Evolutionary conservation across 2,113 vertebrate genomes (phyloP).

Genomic region (Neopipo cinnamomea): DNA sequence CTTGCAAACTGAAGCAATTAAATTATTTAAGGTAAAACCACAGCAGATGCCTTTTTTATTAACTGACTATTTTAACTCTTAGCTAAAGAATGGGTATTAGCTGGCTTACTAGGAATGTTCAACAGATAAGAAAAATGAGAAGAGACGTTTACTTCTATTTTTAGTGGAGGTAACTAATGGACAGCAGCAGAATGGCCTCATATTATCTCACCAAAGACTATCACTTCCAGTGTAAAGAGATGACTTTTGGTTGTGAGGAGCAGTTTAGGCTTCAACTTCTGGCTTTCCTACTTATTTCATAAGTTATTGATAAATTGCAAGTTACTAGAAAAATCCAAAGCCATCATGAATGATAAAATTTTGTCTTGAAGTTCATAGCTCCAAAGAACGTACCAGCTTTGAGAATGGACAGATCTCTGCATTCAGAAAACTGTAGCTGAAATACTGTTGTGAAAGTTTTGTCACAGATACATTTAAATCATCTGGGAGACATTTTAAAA

Average conservation of each 20-base stretch:
- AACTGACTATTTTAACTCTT: background rate
- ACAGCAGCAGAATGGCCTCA: background rate
- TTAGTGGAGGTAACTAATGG: background rate
- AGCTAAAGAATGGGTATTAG: background rate
- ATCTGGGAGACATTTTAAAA: background rate
- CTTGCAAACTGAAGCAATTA: slow-evolving; percentile 94
- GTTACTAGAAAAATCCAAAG: background rate
- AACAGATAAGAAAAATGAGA: background rate
- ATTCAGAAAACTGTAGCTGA: background rate
- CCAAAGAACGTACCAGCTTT: background rate
- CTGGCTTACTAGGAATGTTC: background rate
- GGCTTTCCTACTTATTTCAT: background rate
- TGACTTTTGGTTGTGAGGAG: background rate
- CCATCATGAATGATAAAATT: background rate
- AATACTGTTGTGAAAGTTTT: background rate
- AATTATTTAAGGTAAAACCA: slow-evolving; percentile 91
- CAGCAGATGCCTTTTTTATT: background rate
- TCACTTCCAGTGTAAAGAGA: background rate
- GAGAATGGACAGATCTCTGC: background rate
- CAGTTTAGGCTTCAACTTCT: background rate
- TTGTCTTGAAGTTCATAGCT: background rate
- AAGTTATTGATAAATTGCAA: background rate
- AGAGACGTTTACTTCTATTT: background rate
- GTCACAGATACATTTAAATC: background rate
- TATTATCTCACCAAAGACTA: background rate